Conservation (phyloP, 1,140 invertebrate genomes). For the Scaptomyza hsui region DNA sequence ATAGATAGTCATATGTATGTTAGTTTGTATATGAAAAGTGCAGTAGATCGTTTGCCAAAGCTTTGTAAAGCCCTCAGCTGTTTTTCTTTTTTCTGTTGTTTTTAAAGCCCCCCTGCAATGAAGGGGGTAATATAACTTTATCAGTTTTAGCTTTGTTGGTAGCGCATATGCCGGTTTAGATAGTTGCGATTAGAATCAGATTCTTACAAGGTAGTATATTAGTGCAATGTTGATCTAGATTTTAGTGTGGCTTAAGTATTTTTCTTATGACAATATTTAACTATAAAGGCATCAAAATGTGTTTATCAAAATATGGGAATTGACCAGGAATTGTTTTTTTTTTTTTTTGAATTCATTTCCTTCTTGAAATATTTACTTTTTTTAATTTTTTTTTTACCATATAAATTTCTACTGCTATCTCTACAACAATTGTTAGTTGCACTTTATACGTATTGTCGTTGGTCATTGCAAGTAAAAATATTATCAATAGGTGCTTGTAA, state of each 20-base stretch:
- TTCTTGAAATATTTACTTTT: not conserved
- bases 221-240: not conserved
- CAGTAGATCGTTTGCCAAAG: slow-evolving; percentile 30
- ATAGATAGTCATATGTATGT: not conserved
- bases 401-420: not conserved
- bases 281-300: too few species aligned
- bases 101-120: slow-evolving; percentile 25
- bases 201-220: not conserved
- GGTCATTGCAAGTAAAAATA: slow-evolving; percentile 8
- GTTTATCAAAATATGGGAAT: too few species aligned
- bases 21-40: slow-evolving; percentile 3
- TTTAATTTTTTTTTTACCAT: not conserved
- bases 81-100: not conserved
- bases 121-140: slow-evolving; percentile 16
- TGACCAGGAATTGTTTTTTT: not conserved
- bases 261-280: too few species aligned
- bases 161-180: not conserved
- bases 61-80: slow-evolving; percentile 34
- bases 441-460: slow-evolving; percentile 5
- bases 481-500: slow-evolving; percentile 18
- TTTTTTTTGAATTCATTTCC: too few species aligned
- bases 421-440: not conserved
- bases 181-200: not conserved
- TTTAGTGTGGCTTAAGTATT: not conserved
- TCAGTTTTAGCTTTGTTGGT: slow-evolving; percentile 7